Evolutionary conservation across 2,888 invertebrate species (phyloP).

Genomic region (Exocentrus adspersus): DNA sequence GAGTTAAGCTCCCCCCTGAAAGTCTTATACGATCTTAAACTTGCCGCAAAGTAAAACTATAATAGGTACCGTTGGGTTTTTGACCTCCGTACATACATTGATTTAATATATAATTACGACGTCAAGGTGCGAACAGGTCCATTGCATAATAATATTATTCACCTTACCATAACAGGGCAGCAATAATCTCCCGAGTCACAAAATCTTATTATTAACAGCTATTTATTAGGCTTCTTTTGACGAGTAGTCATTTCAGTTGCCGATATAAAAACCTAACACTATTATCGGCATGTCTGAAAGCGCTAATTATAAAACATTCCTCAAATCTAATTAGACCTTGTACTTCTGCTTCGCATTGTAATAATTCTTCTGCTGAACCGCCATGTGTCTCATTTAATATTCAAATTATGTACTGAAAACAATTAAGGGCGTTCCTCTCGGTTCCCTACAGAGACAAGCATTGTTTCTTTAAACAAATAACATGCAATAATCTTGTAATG

Average conservation of each 20-base stretch:
- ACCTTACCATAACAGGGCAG: slow-evolving; percentile 2
- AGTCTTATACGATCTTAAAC: too few relatives aligned
- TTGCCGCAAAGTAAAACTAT: not conserved
- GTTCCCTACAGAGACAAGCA: slow-evolving; percentile 36
- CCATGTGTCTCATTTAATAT: slow-evolving; percentile 41
- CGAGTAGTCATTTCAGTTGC: slow-evolving; percentile 4
- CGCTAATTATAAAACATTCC: slow-evolving; percentile 23
- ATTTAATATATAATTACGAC: slow-evolving; percentile 1
- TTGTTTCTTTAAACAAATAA: slow-evolving; percentile 38
- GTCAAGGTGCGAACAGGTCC: slow-evolving; percentile 12
- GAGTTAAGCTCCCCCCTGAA: too few relatives aligned
- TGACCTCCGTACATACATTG: not conserved
- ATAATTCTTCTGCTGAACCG: slow-evolving; percentile 33
- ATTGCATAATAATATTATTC: slow-evolving; percentile 20
- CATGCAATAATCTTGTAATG: slow-evolving; percentile 29
- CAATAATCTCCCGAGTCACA: slow-evolving; percentile 9
- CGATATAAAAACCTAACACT: slow-evolving; percentile 6
- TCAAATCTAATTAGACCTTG: slow-evolving; percentile 19
- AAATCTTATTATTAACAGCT: slow-evolving; percentile 16
- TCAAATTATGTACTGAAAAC: slow-evolving; percentile 41
- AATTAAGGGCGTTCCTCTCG: slow-evolving; percentile 40
- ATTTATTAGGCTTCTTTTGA: slow-evolving; percentile 9
- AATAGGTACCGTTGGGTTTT: not conserved
- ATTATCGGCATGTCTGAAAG: slow-evolving; percentile 9
- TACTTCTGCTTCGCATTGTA: slow-evolving; percentile 25